Evolutionary conservation across 1,140 invertebrate species (phyloP).

Genomic region (Cotesia typhae): DNA sequence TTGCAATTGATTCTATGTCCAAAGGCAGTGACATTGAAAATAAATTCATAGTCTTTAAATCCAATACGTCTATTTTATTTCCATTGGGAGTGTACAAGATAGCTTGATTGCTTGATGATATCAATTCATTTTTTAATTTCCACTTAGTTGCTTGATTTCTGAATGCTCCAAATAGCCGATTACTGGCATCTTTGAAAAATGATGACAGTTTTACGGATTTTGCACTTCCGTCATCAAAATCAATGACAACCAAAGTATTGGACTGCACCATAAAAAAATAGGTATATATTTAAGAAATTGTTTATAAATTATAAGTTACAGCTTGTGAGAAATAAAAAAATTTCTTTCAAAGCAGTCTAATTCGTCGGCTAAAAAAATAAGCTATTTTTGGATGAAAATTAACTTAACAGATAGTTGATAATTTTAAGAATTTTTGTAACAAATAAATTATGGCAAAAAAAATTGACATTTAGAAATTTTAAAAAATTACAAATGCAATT

Average conservation of each 20-base stretch:
- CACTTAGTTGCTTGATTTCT: slow-evolving; percentile 44
- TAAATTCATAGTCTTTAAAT: slow-evolving; percentile 55
- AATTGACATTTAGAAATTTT: no score
- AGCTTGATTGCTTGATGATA: slow-evolving; percentile 48
- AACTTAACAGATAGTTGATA: no score
- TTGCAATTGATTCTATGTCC: slow-evolving; percentile 53
- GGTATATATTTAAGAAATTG: no score
- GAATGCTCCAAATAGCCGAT: slow-evolving; percentile 54
- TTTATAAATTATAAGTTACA: no score
- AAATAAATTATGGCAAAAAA: no score
- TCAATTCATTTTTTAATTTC: slow-evolving; percentile 54
- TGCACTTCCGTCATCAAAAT: slow-evolving; percentile 47
- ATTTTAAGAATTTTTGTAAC: no score
- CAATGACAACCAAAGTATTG: slow-evolving; percentile 52
- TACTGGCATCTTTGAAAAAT: slow-evolving; percentile 53
- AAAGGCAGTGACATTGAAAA: slow-evolving; percentile 58
- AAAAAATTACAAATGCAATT: no score
- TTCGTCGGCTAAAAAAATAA: no score
- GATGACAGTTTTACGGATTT: slow-evolving; percentile 51
- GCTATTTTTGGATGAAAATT: no score
- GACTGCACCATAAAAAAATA: slow-evolving; percentile 23
- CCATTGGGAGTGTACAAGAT: slow-evolving; percentile 51
- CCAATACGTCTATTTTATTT: slow-evolving; percentile 56
- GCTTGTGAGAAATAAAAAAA: no score
- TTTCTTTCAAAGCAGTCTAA: no score